These are phyloP conservation scores for Xanthorhoe designata DNA, from an alignment of 2,888 invertebrate species.

Conservation along the genomic window DNA sequence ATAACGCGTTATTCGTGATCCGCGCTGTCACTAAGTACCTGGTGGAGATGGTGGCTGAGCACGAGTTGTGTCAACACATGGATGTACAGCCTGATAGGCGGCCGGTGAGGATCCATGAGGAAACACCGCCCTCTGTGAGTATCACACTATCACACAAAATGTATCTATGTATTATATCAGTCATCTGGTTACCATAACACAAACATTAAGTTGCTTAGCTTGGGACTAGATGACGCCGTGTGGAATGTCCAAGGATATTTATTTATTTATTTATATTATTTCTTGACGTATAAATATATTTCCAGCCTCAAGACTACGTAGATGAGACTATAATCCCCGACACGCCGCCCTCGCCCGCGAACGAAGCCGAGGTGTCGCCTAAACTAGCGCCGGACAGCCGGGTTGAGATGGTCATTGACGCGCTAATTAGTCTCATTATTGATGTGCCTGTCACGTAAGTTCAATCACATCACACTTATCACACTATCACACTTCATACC, in stretches of 20 bases:
- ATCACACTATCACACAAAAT: neutral
- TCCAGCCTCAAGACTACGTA: slow-evolving; percentile 22
- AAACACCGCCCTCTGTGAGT: slow-evolving; percentile 24
- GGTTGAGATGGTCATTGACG: slow-evolving; percentile 90
- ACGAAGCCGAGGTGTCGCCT: slow-evolving; percentile 48
- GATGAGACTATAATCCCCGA: slow-evolving; percentile 10
- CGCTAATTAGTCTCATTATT: slow-evolving; percentile 91
- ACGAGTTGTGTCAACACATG: slow-evolving; percentile 93
- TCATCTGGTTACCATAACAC: too few relatives aligned
- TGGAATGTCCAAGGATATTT: too few relatives aligned
- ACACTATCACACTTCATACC: too few relatives aligned
- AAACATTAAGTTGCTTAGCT: too few relatives aligned
- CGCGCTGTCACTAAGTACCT: slow-evolving; percentile 94
- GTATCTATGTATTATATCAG: too few relatives aligned
- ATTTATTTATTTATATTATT: neutral
- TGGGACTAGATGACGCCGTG: too few relatives aligned
- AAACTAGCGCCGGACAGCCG: slow-evolving; percentile 68
- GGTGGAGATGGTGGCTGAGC: slow-evolving; percentile 95
- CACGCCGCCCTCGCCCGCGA: slow-evolving; percentile 32
- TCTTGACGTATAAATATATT: neutral
- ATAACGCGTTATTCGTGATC: slow-evolving; percentile 96
- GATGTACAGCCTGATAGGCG: slow-evolving; percentile 79
- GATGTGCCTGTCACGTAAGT: slow-evolving; percentile 93
- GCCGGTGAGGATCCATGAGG: slow-evolving; percentile 28
- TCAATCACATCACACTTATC: neutral